phyloP scores from a whole-genome alignment of 1,140 invertebrate species.

The Lordiphosa clarofinis region DNA sequence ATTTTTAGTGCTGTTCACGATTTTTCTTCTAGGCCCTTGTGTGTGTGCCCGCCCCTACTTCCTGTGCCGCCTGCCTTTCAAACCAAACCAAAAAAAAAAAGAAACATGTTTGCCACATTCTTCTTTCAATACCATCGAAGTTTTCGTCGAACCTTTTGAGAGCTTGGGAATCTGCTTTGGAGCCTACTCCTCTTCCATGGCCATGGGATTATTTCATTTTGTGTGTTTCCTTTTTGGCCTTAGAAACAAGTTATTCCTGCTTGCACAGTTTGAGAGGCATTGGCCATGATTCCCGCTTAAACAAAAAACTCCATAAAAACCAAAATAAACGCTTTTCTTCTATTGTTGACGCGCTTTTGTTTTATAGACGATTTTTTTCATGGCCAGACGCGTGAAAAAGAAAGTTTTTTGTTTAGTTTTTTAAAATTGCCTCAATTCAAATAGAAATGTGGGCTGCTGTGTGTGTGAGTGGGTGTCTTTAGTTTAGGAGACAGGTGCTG shows the following conservation, averaged over 20 bases:
- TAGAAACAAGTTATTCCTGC: constrained; percentile 78
- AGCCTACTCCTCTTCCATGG: constrained; percentile 27
- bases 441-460: constrained; percentile 40
- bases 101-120: constrained; percentile 78
- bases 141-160: constrained; percentile 75
- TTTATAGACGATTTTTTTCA: constrained; percentile 59
- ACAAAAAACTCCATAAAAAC: constrained; percentile 1
- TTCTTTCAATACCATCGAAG: constrained; percentile 64
- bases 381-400: constrained; percentile 79
- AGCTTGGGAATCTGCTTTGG: constrained; percentile 69
- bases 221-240: constrained; percentile 76
- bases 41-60: constrained; percentile 61
- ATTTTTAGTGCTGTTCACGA: constrained; percentile 68
- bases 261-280: constrained; percentile 56
- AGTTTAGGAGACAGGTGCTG: constrained; percentile 25
- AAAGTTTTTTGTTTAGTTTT: constrained; percentile 48
- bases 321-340: constrained; percentile 45
- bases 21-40: constrained; percentile 64
- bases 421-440: constrained; percentile 52
- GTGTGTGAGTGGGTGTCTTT: constrained; percentile 53
- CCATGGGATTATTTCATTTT: constrained; percentile 79
- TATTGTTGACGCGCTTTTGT: constrained; percentile 46
- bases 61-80: constrained; percentile 36
- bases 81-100: constrained; percentile 11
- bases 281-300: constrained; percentile 61